A percentile compares a stretch with the other conserved stretches of the same genome.
Conservation (phyloP, 2,888 invertebrate species). For the Thyatira batis region DNA sequence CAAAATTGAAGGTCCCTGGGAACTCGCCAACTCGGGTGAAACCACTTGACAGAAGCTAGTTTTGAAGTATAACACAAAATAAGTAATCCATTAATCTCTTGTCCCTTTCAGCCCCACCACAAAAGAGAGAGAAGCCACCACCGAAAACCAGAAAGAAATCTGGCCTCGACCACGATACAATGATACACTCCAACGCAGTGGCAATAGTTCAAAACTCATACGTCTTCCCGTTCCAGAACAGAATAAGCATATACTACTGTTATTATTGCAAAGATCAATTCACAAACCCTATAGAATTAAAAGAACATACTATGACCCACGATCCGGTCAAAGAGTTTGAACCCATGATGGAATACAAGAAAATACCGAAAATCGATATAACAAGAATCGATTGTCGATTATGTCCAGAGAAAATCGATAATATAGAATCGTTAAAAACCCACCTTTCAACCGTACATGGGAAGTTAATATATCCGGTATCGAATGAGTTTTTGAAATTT, state of each 20-base stretch:
- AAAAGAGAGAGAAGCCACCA: conserved; percentile 25
- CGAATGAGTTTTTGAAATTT: conserved; percentile 67
- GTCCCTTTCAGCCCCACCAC: conserved; percentile 23
- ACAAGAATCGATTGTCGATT: conserved; percentile 68
- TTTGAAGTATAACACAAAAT: no score
- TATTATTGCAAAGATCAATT: conserved; percentile 72
- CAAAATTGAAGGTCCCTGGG: no score
- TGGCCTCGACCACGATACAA: conserved; percentile 51
- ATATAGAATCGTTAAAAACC: conserved; percentile 49
- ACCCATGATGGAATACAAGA: conserved; percentile 60
- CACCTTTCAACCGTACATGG: conserved; percentile 54
- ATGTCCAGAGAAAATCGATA: conserved; percentile 60
- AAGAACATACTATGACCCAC: conserved; percentile 65
- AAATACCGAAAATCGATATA: conserved; percentile 71
- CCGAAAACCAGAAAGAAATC: conserved; percentile 32
- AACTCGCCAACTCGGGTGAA: no score
- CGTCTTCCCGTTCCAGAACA: conserved; percentile 65
- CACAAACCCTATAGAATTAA: conserved; percentile 61
- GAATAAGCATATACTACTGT: conserved; percentile 71
- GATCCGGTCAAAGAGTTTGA: conserved; percentile 56
- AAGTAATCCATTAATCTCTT: not conserved
- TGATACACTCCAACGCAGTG: conserved; percentile 57
- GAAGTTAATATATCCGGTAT: conserved; percentile 43
- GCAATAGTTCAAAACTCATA: conserved; percentile 63
- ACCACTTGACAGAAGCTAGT: no score